Conservation (phyloP, 2,888 invertebrate species). For the Hypena proboscidalis region DNA sequence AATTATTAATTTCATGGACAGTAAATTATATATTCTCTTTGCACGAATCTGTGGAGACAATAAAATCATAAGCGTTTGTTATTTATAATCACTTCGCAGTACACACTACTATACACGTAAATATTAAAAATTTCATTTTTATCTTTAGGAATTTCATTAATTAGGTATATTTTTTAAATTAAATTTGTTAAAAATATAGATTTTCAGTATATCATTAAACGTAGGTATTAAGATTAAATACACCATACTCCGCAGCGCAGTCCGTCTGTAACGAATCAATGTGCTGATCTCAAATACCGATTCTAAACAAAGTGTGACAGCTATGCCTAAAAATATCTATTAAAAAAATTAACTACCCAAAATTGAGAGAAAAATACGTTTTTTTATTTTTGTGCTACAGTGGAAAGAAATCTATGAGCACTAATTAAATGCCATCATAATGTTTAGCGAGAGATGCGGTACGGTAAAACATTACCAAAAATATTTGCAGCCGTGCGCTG, state of each 20-base stretch:
- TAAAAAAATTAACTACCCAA: slow-evolving; percentile 63
- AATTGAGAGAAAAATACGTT: slow-evolving; percentile 63
- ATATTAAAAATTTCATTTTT: slow-evolving; percentile 80
- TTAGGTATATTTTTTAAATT: slow-evolving; percentile 76
- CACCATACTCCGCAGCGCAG: slow-evolving; percentile 64
- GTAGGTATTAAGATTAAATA: slow-evolving; percentile 72
- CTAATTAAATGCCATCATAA: slow-evolving; percentile 73
- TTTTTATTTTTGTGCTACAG: slow-evolving; percentile 65
- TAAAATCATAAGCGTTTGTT: slow-evolving; percentile 70
- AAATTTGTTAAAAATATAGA: slow-evolving; percentile 84
- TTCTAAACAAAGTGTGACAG: slow-evolving; percentile 57
- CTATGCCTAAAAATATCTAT: slow-evolving; percentile 65
- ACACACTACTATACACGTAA: slow-evolving; percentile 79
- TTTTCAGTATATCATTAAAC: slow-evolving; percentile 76
- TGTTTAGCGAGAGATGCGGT: slow-evolving; percentile 62
- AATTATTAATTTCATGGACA: slow-evolving; percentile 79
- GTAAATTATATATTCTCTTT: slow-evolving; percentile 75
- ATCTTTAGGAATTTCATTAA: slow-evolving; percentile 82
- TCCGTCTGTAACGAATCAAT: slow-evolving; percentile 51
- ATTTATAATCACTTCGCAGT: slow-evolving; percentile 70
- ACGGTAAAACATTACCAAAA: slow-evolving; percentile 76
- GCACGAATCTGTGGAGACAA: slow-evolving; percentile 68
- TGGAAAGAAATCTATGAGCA: slow-evolving; percentile 71
- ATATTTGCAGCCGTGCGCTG: slow-evolving; percentile 73
- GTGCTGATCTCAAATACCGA: slow-evolving; percentile 54